These are phyloP conservation scores for Cinara cedri DNA, from an alignment of 2,888 invertebrate genomes.

Conservation along the genomic window DNA sequence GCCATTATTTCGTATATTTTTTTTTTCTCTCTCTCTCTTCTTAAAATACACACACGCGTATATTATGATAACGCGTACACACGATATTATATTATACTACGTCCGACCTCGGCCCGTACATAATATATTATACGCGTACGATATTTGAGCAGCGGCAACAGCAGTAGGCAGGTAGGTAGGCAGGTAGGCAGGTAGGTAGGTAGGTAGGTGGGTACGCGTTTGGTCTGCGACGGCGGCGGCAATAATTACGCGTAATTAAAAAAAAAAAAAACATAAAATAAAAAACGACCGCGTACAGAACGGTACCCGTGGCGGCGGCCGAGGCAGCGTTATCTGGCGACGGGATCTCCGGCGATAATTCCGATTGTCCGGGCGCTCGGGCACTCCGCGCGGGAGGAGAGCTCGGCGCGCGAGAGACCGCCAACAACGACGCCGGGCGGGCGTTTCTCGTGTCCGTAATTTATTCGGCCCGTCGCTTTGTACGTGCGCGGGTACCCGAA, in stretches of 20 bases:
- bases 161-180: too few relatives aligned
- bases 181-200: too few relatives aligned
- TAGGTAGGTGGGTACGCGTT: too few relatives aligned
- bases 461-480: background rate
- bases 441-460: background rate
- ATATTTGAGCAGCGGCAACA: background rate
- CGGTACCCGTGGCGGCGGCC: too few relatives aligned
- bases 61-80: too few relatives aligned
- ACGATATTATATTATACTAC: background rate
- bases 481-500: too few relatives aligned
- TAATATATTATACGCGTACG: background rate
- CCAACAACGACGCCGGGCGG: background rate
- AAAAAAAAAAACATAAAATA: background rate
- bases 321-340: slow-evolving; percentile 34
- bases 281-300: too few relatives aligned
- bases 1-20: too few relatives aligned
- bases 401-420: background rate
- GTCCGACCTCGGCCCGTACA: slow-evolving; percentile 8
- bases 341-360: slow-evolving; percentile 9
- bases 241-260: slow-evolving; percentile 44
- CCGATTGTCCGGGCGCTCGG: background rate
- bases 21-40: too few relatives aligned
- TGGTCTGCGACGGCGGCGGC: background rate
- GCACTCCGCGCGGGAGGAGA: too few relatives aligned
- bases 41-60: too few relatives aligned